Evolutionary conservation across 2,888 invertebrate species (phyloP), one percentile per base, ranked within the genome.

Genomic region (Ischnus inquisitorius): DNA sequence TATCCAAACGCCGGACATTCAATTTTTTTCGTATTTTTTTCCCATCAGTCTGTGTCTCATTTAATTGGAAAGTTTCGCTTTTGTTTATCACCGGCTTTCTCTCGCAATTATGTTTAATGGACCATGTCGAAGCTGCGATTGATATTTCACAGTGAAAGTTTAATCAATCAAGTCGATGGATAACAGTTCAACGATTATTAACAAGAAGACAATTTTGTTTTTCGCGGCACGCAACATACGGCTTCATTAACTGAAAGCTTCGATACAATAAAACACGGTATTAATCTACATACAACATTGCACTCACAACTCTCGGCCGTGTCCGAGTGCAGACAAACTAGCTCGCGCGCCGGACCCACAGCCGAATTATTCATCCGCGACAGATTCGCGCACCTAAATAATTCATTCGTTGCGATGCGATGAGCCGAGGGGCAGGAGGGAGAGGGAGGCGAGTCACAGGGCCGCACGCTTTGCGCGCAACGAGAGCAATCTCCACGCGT

Each of bases 341-440:
- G 60, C 72, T 14, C 57, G 72, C 72, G 14, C 57, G 72, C 28
- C 60, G 72, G 60, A 62, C 69, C 19, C 48, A 78, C 60, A 25
- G 43, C 19, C 78, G 78, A 78, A 78, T 78, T 78, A 78, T 78
- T 78, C 78, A 78, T 78, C 46, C 78, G 48, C 68, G 78, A 78
- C 69, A 78, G 68, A 78, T 78, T 68, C 78, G 69, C 78, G 60
- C 39, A 78, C 78, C 62, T 68, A 78, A 68, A 78, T 78, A 78
- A 78, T 78, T 78, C 78, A 78, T 78, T 78, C 75, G 64, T 60
- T 28, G 72, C 34, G 34, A 34, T 34, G 34, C 34, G 34, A 34
- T 34, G 34, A 34, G 34, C 34, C 34, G 60, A n/a, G 41, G 41
- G 8, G 41, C n/a, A 39, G n/a, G 64, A 5, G 39, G 16, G 22